Evolutionary conservation across 2,888 invertebrate species (phyloP).

Genomic region (Apoda limacodes): DNA sequence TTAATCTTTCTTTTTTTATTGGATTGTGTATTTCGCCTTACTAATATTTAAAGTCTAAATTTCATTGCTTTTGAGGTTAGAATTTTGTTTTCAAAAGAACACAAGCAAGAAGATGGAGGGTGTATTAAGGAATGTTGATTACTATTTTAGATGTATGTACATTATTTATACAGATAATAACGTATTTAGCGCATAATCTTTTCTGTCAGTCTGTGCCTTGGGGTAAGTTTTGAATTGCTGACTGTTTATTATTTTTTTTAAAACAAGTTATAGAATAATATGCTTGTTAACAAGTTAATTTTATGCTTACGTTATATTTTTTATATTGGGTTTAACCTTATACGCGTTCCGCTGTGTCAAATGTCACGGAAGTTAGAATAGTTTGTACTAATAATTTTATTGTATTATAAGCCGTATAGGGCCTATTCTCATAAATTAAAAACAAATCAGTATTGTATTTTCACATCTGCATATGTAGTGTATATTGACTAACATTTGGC

Average conservation of each 20-base stretch:
- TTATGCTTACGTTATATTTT: slow-evolving; percentile 25
- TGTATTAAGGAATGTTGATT: slow-evolving; percentile 59
- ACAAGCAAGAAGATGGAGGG: no score
- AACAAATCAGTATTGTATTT: slow-evolving; percentile 20
- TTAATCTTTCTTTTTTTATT: no score
- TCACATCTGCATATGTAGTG: no score
- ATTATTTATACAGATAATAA: slow-evolving; percentile 46
- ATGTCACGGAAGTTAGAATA: slow-evolving; percentile 40
- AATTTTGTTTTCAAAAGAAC: no score
- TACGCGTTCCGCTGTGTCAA: slow-evolving; percentile 48
- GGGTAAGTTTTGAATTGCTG: slow-evolving; percentile 50
- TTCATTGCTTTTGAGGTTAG: no score
- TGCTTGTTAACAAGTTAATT: slow-evolving; percentile 33
- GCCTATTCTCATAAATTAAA: no score
- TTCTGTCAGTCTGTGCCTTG: slow-evolving; percentile 65
- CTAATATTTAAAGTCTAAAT: no score
- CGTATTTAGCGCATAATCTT: slow-evolving; percentile 52
- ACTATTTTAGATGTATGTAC: slow-evolving; percentile 51
- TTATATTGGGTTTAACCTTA: slow-evolving; percentile 23
- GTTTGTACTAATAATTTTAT: slow-evolving; percentile 24
- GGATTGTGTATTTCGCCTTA: no score
- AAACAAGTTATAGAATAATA: slow-evolving; percentile 34
- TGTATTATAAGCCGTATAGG: no score
- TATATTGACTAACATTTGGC: no score
- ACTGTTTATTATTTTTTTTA: slow-evolving; percentile 36